Conservation (phyloP, 2,888 invertebrate genomes). For the Pteria penguin region DNA sequence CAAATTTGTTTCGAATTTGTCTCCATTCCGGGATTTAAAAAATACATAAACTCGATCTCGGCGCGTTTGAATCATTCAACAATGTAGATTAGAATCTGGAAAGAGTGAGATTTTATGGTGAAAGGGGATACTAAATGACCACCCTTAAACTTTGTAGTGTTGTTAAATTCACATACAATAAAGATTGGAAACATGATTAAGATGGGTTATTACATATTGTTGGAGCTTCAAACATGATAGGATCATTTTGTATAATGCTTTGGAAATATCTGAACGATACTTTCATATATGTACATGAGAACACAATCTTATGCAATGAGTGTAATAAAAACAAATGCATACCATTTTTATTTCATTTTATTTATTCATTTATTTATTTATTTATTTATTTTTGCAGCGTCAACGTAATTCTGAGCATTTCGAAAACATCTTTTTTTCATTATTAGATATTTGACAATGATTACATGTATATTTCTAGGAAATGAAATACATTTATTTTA, state of each 20-base stretch:
- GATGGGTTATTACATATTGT: not conserved
- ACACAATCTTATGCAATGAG: not conserved
- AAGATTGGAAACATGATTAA: not conserved
- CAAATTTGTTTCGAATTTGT: not conserved
- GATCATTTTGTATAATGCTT: too few species aligned
- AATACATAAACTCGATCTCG: not conserved
- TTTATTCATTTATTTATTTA: too few species aligned
- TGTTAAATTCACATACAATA: not conserved
- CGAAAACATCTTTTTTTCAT: too few species aligned
- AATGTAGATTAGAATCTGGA: not conserved
- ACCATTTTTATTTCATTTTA: too few species aligned
- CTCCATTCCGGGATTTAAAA: not conserved
- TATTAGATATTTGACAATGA: too few species aligned
- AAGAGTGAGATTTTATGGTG: not conserved
- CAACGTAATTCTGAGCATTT: too few species aligned
- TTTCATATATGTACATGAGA: not conserved
- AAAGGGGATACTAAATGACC: not conserved
- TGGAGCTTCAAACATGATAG: too few species aligned
- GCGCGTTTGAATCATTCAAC: not conserved
- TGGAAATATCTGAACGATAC: too few species aligned
- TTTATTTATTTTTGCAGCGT: too few species aligned
- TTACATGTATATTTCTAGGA: too few species aligned
- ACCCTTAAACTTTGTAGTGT: not conserved
- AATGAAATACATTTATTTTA: too few species aligned
- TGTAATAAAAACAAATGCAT: too few species aligned